Percentiles rank a stretch among this genome's conserved stretches.
Conservation (phyloP, 2,888 invertebrate genomes). For the Ephialtes manifestator region DNA sequence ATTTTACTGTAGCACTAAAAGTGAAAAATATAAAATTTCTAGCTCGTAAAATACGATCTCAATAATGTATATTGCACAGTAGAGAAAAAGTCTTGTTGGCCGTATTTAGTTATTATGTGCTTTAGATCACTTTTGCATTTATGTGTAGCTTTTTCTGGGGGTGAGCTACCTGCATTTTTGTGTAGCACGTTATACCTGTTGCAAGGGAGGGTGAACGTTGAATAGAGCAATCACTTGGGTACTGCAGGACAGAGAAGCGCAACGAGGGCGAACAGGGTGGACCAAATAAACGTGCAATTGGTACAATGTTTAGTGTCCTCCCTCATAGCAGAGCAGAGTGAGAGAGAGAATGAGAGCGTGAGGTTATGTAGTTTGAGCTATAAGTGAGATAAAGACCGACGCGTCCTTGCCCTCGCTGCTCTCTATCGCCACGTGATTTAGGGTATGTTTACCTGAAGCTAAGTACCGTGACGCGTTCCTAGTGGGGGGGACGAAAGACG, state of each 20-base stretch:
- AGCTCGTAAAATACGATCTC: slow-evolving; percentile 53
- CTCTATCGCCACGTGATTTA: slow-evolving; percentile 75
- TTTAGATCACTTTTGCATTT: slow-evolving; percentile 54
- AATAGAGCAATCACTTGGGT: slow-evolving; percentile 57
- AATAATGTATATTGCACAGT: slow-evolving; percentile 19
- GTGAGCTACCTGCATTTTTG: slow-evolving; percentile 50
- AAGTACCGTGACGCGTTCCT: slow-evolving; percentile 80
- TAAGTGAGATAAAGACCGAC: slow-evolving; percentile 71
- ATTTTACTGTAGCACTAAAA: not conserved
- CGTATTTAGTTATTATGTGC: slow-evolving; percentile 46
- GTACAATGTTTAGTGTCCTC: slow-evolving; percentile 34
- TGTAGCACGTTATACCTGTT: slow-evolving; percentile 56
- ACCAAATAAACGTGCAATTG: slow-evolving; percentile 70
- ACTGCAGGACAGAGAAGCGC: slow-evolving; percentile 16
- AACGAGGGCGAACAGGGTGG: slow-evolving; percentile 35
- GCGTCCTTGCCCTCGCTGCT: slow-evolving; percentile 47
- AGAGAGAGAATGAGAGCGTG: slow-evolving; percentile 21
- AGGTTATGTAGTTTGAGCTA: slow-evolving; percentile 71
- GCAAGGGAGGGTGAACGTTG: slow-evolving; percentile 18
- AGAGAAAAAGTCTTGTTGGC: slow-evolving; percentile 34
- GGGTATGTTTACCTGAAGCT: slow-evolving; percentile 81
- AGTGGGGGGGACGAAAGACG: slow-evolving; percentile 69
- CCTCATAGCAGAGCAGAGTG: slow-evolving; percentile 31
- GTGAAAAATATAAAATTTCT: not conserved
- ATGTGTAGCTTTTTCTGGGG: slow-evolving; percentile 31